phyloP scores from a whole-genome alignment of 2,113 vertebrate genomes.

The Calypte anna region DNA sequence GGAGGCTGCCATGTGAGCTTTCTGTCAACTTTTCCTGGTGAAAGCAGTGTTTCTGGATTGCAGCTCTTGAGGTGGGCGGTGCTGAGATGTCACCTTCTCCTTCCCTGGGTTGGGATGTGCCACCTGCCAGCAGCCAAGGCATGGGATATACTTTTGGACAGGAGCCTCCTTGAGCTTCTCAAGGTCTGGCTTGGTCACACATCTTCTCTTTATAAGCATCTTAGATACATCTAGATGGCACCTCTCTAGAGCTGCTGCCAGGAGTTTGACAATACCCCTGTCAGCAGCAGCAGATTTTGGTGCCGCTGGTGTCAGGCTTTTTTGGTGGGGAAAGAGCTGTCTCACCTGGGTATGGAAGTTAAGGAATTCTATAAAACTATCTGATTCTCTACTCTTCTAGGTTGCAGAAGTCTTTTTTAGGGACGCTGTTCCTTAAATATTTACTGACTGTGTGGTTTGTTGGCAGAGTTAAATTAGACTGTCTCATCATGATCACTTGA shows the following conservation, averaged over 20 bases:
- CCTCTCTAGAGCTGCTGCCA: not conserved
- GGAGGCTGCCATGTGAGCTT: not conserved
- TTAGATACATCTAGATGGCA: not conserved
- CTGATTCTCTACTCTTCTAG: not conserved
- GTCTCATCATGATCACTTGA: not conserved
- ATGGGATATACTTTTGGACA: not conserved
- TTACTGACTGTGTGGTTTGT: not conserved
- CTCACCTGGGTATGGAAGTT: not conserved
- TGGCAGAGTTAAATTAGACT: constrained; percentile 12
- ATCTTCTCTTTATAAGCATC: not conserved
- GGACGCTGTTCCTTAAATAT: not conserved
- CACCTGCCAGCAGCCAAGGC: not conserved
- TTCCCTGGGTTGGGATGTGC: not conserved
- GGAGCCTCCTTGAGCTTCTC: not conserved
- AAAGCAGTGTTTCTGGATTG: not conserved
- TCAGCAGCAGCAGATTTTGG: not conserved
- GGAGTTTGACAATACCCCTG: not conserved
- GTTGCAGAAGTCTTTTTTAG: not conserved
- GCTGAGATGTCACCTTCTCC: not conserved
- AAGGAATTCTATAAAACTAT: not conserved
- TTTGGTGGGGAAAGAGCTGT: not conserved
- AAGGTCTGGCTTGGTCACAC: not conserved
- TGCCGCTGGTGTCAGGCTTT: not conserved
- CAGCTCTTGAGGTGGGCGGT: not conserved
- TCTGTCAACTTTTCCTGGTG: not conserved